Percentiles rank a stretch among this genome's conserved stretches.
Conservation (phyloP, 2,888 invertebrate species). For the Arge pagana region DNA sequence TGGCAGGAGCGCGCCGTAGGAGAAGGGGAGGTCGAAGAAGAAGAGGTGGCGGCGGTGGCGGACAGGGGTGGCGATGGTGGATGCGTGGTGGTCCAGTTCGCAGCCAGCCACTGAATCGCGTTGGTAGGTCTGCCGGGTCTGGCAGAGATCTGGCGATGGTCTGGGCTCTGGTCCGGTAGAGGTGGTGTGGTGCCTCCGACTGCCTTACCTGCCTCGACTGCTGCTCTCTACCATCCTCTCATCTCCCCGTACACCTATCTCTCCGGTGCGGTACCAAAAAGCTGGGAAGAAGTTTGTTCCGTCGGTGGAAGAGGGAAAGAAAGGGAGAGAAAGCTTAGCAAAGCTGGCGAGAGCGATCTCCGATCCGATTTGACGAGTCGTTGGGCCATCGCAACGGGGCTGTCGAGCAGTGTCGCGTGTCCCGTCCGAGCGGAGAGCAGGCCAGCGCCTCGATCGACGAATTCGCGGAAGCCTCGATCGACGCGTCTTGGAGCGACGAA, state of each 20-base stretch:
- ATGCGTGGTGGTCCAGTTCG: conserved; percentile 56
- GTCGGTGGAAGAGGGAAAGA: conserved; percentile 6
- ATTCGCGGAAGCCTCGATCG: too few species aligned
- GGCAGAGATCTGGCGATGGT: conserved; percentile 20
- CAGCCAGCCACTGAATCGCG: conserved; percentile 52
- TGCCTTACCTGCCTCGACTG: background rate
- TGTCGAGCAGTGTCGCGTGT: too few species aligned
- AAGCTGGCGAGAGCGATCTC: too few species aligned
- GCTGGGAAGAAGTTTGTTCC: conserved; percentile 7
- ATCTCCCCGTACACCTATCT: background rate
- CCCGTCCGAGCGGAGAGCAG: too few species aligned
- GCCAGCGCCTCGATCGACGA: too few species aligned
- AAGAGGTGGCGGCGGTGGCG: conserved; percentile 32
- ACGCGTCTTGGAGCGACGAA: too few species aligned
- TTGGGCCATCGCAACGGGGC: too few species aligned
- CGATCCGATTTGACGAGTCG: too few species aligned
- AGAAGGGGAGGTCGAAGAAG: conserved; percentile 11
- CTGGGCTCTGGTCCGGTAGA: conserved; percentile 34
- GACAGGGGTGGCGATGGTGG: conserved; percentile 35
- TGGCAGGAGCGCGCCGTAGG: conserved; percentile 1
- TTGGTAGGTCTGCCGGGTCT: conserved; percentile 27
- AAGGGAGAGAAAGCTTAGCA: too few species aligned
- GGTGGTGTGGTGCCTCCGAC: conserved; percentile 28
- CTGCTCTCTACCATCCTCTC: background rate
- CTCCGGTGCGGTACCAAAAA: conserved; percentile 8